A percentile compares a stretch with the other conserved stretches of the same genome.
Conservation (phyloP, 2,888 invertebrate genomes). For the Rotaria socialis region DNA sequence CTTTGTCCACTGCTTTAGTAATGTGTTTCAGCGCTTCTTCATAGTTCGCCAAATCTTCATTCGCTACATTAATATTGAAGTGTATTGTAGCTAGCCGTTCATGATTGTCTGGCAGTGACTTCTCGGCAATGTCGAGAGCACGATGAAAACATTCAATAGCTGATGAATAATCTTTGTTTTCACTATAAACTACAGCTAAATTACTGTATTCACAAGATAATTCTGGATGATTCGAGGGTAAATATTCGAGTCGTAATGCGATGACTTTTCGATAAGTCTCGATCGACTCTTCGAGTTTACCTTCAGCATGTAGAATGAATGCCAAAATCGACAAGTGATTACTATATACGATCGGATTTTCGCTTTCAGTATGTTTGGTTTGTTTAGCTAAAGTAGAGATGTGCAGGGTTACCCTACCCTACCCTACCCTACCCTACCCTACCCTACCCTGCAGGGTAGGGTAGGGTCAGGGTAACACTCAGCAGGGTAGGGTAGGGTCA, state of each 20-base stretch:
- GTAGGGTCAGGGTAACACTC: too few relatives aligned
- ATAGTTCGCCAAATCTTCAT: not conserved
- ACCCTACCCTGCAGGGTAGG: too few relatives aligned
- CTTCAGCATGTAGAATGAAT: not conserved
- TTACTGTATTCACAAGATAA: not conserved
- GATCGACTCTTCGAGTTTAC: not conserved
- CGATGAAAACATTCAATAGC: not conserved
- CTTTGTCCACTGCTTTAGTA: not conserved
- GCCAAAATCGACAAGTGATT: not conserved
- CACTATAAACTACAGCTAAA: not conserved
- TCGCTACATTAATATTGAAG: not conserved
- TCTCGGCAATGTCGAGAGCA: not conserved
- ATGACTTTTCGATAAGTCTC: not conserved
- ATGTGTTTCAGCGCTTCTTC: not conserved
- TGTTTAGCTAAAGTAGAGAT: too few relatives aligned
- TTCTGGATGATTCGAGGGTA: not conserved
- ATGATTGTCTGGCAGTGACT: not conserved
- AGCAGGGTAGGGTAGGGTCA: too few relatives aligned
- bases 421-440: too few relatives aligned
- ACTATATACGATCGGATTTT: not conserved
- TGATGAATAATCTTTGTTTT: not conserved
- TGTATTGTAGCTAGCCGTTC: not conserved
- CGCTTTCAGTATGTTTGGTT: too few relatives aligned
- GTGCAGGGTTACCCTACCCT: too few relatives aligned
- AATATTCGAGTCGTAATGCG: not conserved